Evolutionary conservation across 2,888 invertebrate species (phyloP).

Genomic region (Malthinus flaveolus): DNA sequence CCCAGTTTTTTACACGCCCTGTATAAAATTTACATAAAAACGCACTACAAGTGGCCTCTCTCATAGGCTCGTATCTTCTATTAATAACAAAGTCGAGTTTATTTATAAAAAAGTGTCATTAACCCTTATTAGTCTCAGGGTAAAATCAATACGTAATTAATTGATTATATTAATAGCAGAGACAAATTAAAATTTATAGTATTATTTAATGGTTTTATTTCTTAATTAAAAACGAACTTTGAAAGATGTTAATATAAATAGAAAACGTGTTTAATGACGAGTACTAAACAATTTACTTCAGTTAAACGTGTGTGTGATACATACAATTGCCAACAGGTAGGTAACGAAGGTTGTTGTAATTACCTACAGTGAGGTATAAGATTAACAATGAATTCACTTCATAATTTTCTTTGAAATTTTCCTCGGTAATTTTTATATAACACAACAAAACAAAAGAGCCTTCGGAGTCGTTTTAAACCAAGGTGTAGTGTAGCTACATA

Average conservation of each 20-base stretch:
- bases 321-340: neutral
- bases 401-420: neutral
- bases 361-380: neutral
- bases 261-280: conserved; percentile 1
- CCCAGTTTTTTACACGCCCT: no score
- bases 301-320: neutral
- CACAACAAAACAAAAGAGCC: neutral
- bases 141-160: no score
- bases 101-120: no score
- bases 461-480: neutral
- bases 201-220: neutral
- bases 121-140: no score
- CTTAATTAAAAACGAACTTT: conserved; percentile 3
- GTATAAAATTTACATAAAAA: no score
- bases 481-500: no score
- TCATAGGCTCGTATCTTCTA: no score
- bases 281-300: neutral
- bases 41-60: no score
- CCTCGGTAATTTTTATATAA: conserved; percentile 3
- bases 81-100: no score
- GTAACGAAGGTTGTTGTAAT: conserved; percentile 4
- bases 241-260: neutral
- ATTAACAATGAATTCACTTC: conserved; percentile 3
- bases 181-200: no score
- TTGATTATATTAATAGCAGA: no score